Percentiles rank a stretch among this genome's conserved stretches.
These are phyloP conservation scores for Leptosomus discolor DNA, from an alignment of 2,113 vertebrate species.

Conservation along the genomic window DNA sequence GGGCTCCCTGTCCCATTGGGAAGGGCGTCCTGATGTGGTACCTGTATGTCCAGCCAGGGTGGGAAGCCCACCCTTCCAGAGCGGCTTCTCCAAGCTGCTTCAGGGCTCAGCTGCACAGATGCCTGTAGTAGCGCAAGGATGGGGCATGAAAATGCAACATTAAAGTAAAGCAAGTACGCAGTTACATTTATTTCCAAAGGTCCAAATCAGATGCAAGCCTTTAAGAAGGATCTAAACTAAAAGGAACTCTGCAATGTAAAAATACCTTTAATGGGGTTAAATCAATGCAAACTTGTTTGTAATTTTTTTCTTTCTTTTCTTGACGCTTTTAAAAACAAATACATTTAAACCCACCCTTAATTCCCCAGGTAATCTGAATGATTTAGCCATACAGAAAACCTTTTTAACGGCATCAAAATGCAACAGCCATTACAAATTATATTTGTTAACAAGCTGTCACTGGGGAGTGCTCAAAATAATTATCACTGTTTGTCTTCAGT, in stretches of 20 bases:
- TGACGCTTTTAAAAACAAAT: not conserved
- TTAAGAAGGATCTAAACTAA: not conserved
- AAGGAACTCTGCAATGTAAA: not conserved
- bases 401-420: not conserved
- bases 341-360: not conserved
- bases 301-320: not conserved
- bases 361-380: not conserved
- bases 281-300: not conserved
- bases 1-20: rapidly evolving
- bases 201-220: not conserved
- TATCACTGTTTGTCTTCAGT: slow-evolving; percentile 17
- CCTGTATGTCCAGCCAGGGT: not conserved
- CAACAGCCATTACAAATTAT: not conserved
- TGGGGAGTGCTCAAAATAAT: slow-evolving; percentile 31
- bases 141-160: not conserved
- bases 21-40: not conserved
- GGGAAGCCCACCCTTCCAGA: not conserved
- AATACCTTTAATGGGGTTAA: not conserved
- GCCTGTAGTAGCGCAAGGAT: not conserved
- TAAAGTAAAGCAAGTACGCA: not conserved
- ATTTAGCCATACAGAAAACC: not conserved
- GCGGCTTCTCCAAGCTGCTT: not conserved
- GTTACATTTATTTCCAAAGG: not conserved
- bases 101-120: not conserved
- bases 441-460: slow-evolving; percentile 42